These are phyloP conservation scores for Proteles cristata DNA, from an alignment of 2,113 vertebrate genomes.

Conservation along the genomic window DNA sequence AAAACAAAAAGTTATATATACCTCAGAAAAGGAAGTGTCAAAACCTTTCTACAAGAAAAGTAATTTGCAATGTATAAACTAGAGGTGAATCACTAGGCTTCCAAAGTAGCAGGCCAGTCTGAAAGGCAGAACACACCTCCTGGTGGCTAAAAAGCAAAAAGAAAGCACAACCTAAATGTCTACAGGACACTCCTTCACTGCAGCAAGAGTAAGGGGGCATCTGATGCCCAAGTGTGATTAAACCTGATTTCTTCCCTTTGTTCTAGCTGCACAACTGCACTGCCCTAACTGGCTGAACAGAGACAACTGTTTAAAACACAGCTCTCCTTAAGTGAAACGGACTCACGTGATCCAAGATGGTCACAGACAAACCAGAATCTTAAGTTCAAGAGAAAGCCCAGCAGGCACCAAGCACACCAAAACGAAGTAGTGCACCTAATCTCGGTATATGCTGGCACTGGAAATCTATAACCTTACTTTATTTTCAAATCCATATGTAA, in stretches of 20 bases:
- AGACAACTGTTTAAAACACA: background rate
- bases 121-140: background rate
- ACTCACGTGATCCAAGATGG: background rate
- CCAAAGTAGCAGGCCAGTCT: background rate
- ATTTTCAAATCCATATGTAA: constrained; percentile 8
- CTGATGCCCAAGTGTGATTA: background rate
- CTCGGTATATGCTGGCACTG: background rate
- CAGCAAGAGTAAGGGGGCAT: background rate
- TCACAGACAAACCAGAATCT: background rate
- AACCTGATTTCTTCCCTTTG: background rate
- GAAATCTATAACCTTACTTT: background rate
- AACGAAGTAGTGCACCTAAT: background rate
- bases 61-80: background rate
- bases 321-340: background rate
- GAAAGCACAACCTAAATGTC: background rate
- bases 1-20: background rate
- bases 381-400: background rate
- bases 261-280: background rate
- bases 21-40: background rate
- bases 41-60: background rate
- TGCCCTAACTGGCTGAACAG: background rate
- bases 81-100: background rate
- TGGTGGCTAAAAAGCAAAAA: background rate
- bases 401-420: background rate
- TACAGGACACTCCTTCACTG: background rate